phyloP scores from a whole-genome alignment of 2,113 vertebrate genomes.

The Coturnix japonica region DNA sequence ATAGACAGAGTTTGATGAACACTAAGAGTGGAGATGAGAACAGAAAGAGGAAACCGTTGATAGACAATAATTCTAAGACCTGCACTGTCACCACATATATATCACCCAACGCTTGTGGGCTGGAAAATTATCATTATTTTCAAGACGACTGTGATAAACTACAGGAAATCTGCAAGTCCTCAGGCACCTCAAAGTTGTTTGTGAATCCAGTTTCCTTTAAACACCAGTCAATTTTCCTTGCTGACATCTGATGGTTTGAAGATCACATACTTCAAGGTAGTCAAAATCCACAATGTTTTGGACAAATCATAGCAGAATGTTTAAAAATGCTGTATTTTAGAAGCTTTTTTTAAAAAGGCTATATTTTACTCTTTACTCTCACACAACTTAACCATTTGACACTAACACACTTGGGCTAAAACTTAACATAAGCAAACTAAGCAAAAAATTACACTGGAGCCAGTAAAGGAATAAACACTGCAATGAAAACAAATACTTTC shows the following conservation, averaged over 20 bases:
- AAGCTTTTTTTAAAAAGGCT: neutral
- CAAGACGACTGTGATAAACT: neutral
- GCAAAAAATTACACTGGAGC: neutral
- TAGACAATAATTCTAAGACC: neutral
- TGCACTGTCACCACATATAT: neutral
- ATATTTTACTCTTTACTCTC: neutral
- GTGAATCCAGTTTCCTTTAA: neutral
- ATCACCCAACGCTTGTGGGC: neutral
- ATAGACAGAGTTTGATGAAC: neutral
- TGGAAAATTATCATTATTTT: neutral
- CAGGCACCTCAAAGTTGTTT: neutral
- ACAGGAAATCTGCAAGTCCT: neutral
- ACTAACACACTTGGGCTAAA: neutral
- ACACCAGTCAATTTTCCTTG: neutral
- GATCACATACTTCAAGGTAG: neutral
- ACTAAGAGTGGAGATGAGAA: neutral
- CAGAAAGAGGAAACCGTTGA: neutral
- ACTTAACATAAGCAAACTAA: neutral
- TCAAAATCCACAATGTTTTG: neutral
- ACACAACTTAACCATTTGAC: neutral
- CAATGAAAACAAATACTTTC: neutral
- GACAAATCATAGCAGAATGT: neutral
- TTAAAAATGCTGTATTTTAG: neutral
- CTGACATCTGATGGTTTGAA: neutral
- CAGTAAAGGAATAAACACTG: neutral